Evolutionary conservation across 2,888 invertebrate species (phyloP).

Genomic region (Pemphredon lugubris): DNA sequence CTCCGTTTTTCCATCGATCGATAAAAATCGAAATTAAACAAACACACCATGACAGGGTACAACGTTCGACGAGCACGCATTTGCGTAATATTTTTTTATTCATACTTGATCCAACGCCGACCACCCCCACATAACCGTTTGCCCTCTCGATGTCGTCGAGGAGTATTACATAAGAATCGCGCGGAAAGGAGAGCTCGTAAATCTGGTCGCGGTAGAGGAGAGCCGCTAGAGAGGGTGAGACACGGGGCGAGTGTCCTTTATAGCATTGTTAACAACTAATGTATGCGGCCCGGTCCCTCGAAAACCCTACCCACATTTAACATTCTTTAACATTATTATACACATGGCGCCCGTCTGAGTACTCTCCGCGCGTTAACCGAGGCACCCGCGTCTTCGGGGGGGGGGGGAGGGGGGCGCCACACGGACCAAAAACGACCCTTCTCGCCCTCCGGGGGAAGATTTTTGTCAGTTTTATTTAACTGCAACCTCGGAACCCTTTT

Average conservation of each 20-base stretch:
- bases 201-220: slow-evolving; percentile 67
- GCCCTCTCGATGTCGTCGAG: slow-evolving; percentile 50
- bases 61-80: neutral
- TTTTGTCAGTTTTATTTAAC: slow-evolving; percentile 69
- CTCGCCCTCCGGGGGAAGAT: slow-evolving; percentile 55
- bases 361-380: slow-evolving; percentile 45
- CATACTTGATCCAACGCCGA: slow-evolving; percentile 17
- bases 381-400: slow-evolving; percentile 32
- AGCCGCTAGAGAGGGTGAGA: slow-evolving; percentile 50
- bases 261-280: slow-evolving; percentile 81
- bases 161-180: slow-evolving; percentile 74
- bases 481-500: slow-evolving; percentile 64
- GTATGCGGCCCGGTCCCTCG: slow-evolving; percentile 75
- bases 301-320: slow-evolving; percentile 75
- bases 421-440: slow-evolving; percentile 51
- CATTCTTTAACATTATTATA: slow-evolving; percentile 81
- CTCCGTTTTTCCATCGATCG: neutral
- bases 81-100: slow-evolving; percentile 44
- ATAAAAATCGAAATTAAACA: no score
- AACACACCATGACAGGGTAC: no score
- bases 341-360: slow-evolving; percentile 78
- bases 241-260: slow-evolving; percentile 79
- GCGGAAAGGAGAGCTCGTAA: slow-evolving; percentile 74
- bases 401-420: slow-evolving; percentile 5
- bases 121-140: slow-evolving; percentile 35